Evolutionary conservation across 2,113 vertebrate genomes (phyloP), one percentile per base, ranked within the genome.

Genomic region (Scytalopus superciliaris): DNA sequence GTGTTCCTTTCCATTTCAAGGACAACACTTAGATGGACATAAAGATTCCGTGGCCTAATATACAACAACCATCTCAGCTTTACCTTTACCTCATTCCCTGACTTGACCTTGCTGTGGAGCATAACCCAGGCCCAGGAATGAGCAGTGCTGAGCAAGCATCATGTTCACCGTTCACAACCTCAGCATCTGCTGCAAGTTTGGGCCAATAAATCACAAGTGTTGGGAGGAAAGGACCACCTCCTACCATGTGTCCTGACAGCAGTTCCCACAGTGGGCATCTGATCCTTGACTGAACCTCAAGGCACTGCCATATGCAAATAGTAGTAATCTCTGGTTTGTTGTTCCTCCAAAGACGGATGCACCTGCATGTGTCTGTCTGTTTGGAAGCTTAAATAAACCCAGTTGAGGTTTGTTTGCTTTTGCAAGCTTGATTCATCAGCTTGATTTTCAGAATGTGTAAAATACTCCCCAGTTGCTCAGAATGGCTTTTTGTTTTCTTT

Each of bases 311-410:
- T 96, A 97, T 97, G 96, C 68, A 94, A 72, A 89, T 56, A 90
- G 52, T 80, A 56, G 72, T 97, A 96, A 96, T 96, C 94, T 86
- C 82, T 93, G 92, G 63, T 96, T 96, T 96, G 89, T 93, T 96
- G 72, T 91, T 93, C 73, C 90, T 95, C 94, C 93, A 97, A 94
- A 85, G 85, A 81, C 68, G 0, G 78, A 86, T 88, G 64, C 2
- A 53, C 68, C 90, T 91, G 75, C 79, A n/a, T 96, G 91, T 90
- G 82, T 83, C 79, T 77, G 68, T 84, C 82, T 92, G 56, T 76
- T 88, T 88, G 64, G 82, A 96, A 93, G 95, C 88, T 92, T 80
- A 92, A 95, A 77, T 85, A 92, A 94, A 62, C 64, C 76, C 85
- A 53, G 21, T 59, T 80, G 87, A 96, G 90, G 56, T 53, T 90